phyloP scores from a whole-genome alignment of 2,113 vertebrate genomes.

The Tragelaphus strepsiceros region DNA sequence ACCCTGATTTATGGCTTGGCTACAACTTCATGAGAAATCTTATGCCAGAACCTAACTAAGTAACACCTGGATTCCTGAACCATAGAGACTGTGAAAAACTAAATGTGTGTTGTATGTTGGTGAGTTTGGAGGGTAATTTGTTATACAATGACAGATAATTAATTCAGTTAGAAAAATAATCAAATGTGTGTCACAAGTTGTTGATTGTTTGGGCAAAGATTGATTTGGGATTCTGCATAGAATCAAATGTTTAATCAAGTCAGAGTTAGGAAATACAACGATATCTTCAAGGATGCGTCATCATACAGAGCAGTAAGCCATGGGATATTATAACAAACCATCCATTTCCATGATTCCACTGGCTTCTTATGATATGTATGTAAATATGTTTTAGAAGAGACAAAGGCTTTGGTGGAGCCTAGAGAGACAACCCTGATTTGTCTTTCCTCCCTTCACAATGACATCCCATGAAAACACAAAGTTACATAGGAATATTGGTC shows the following conservation, averaged over 20 bases:
- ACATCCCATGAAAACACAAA: neutral
- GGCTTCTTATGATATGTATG: neutral
- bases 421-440: neutral
- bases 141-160: neutral
- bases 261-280: neutral
- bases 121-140: neutral
- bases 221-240: neutral
- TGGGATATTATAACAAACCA: neutral
- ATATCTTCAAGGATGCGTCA: neutral
- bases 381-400: neutral
- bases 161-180: slow-evolving; percentile 17
- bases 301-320: neutral
- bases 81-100: neutral
- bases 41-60: neutral
- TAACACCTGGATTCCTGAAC: neutral
- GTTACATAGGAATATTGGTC: neutral
- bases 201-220: neutral
- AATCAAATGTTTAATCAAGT: neutral
- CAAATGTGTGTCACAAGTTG: neutral
- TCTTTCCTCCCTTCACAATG: neutral
- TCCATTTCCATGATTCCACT: neutral
- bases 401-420: neutral
- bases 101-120: neutral
- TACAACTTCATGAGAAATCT: neutral
- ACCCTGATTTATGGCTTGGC: neutral